Base-by-base conservation (phyloP, 2,113 vertebrate species). In the Sylvietta virens region DNA sequence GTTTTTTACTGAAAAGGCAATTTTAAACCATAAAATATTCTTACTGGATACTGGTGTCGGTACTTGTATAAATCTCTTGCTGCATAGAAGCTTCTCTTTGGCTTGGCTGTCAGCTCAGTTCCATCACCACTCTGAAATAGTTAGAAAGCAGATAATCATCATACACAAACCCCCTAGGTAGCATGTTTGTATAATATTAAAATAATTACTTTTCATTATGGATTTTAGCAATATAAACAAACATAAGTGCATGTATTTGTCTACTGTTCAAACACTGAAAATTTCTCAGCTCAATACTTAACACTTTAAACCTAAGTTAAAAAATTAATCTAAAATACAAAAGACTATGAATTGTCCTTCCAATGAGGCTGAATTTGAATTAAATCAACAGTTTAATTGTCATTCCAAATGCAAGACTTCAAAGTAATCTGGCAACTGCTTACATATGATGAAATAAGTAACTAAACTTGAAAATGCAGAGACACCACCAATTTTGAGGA, bases 31-130 rank as follows among this genome's bases (percentile, higher is more conserved):
- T 28, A 44, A 86, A 84, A 66, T 77, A 74, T 48, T 94, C 98
- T 98, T 99, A 99, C 99, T 97, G 99, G 99, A 95, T 99, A 99
- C 97, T 99, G 99, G 77, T 99, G 99, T 53, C 99, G 98, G 95
- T 99, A 99, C 96, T 99, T 99, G 98, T 99, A 99, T 81, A 99
- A 98, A 97, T 99, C 99, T 96, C 99, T 98, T 31, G 99, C 99
- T 82, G 99, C 99, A 4, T 99, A 99, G 97, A 99, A 99, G 97
- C 99, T 99, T 98, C 99, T 99, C 98, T 99, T 99, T 98, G 99
- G 99, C 97, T 99, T 99, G 58, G 98, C 97, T 91, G 96, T 94
- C 82, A 97, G 97, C 92, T 99, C 98, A 15, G 97, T 96, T 85
- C 97, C 98, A 88, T 98, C 98, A 74, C 96, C 93, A 90, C 96